Evolutionary conservation across 2,797 vertebrate genomes (phyloP).

Genomic region (Acanthiza pusilla): DNA sequence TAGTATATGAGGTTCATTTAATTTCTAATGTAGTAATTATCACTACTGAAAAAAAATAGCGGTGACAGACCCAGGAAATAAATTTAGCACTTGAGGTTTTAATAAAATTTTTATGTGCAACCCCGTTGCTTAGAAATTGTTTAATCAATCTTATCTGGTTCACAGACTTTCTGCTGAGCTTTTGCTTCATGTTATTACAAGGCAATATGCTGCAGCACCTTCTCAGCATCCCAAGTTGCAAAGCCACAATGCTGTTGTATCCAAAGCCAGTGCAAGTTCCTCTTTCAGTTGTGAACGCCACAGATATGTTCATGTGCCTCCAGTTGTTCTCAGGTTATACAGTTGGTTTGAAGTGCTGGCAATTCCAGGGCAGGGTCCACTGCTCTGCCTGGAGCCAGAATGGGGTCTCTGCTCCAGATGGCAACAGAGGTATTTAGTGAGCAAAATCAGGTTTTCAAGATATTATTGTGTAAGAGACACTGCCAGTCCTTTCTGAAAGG

Average conservation of each 20-base stretch:
- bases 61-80: conserved; percentile 67
- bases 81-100: conserved; percentile 71
- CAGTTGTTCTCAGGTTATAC: background rate
- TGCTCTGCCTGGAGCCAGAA: background rate
- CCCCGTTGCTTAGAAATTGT: conserved; percentile 67
- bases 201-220: conserved; percentile 41
- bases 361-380: background rate
- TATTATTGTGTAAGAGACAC: background rate
- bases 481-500: background rate
- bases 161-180: conserved; percentile 56
- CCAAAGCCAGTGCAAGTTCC: background rate
- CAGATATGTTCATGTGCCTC: background rate
- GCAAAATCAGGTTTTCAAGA: background rate
- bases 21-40: conserved; percentile 76
- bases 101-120: conserved; percentile 71
- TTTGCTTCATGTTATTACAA: conserved; percentile 49
- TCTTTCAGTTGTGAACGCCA: background rate
- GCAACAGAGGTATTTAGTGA: background rate
- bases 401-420: background rate
- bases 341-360: background rate
- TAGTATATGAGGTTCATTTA: conserved; percentile 73
- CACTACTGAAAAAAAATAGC: conserved; percentile 62
- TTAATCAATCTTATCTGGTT: conserved; percentile 72
- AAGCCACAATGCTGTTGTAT: background rate
- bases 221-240: conserved; percentile 9